Evolutionary conservation across 2,113 vertebrate genomes (phyloP).

Genomic region (Calyptomena viridis): DNA sequence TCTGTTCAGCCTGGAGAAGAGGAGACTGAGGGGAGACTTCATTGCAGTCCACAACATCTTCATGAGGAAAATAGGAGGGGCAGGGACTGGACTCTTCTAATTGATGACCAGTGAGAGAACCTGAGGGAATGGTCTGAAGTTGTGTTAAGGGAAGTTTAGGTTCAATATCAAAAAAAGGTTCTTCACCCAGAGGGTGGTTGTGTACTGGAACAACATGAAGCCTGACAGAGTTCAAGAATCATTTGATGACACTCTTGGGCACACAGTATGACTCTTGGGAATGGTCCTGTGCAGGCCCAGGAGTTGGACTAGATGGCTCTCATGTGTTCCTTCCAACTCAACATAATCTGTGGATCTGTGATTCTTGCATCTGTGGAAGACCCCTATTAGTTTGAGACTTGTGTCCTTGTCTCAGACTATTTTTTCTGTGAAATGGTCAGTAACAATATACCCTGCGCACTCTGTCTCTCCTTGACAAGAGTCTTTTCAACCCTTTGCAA

Average conservation of each 20-base stretch:
- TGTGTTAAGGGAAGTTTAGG: background rate
- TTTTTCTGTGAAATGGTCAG: background rate
- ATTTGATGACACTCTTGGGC: background rate
- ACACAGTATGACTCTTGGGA: background rate
- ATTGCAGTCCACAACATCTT: background rate
- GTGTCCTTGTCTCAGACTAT: background rate
- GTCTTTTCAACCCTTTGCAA: background rate
- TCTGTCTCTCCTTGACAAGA: background rate
- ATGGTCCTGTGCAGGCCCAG: background rate
- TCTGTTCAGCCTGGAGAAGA: background rate
- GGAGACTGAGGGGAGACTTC: background rate
- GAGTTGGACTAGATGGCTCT: background rate
- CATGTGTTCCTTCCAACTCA: background rate
- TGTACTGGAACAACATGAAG: background rate
- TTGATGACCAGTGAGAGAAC: background rate
- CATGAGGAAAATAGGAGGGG: background rate
- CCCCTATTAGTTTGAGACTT: background rate
- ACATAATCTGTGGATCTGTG: background rate
- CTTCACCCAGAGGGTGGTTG: background rate
- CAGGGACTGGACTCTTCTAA: background rate
- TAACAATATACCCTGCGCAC: background rate
- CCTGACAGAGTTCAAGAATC: background rate
- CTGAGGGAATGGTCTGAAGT: background rate
- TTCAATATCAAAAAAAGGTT: background rate
- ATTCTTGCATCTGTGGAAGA: background rate